A percentile compares a stretch with the other conserved stretches of the same genome.
Evolutionary conservation across 2,797 vertebrate genomes (phyloP).

Genomic region (Micromesistius poutassou): DNA sequence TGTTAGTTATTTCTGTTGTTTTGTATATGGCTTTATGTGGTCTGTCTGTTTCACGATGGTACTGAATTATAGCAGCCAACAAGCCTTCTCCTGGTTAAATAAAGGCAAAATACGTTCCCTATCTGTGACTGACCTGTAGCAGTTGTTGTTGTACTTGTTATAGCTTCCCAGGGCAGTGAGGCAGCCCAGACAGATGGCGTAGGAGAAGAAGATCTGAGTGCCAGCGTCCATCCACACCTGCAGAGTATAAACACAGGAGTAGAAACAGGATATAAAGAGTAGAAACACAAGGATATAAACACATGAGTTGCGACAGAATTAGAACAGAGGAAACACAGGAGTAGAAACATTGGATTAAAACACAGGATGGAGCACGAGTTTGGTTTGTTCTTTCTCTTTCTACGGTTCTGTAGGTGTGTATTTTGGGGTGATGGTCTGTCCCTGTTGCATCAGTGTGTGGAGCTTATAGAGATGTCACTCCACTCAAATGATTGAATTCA

Average conservation of each 20-base stretch:
- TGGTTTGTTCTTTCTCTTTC: not conserved
- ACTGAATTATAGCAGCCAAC: no score
- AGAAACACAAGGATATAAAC: no score
- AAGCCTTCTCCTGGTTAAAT: not conserved
- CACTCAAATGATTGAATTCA: not conserved
- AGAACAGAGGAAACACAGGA: not conserved
- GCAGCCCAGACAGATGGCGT: slow-evolving; percentile 92
- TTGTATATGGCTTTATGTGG: no score
- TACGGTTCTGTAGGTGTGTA: not conserved
- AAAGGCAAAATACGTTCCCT: not conserved
- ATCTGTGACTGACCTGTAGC: slow-evolving; percentile 84
- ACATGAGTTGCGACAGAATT: no score
- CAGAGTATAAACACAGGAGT: not conserved
- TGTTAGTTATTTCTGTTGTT: not conserved
- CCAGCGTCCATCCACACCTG: slow-evolving; percentile 99
- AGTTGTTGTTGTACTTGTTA: slow-evolving; percentile 97
- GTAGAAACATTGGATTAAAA: not conserved
- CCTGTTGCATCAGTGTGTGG: not conserved
- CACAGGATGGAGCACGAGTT: not conserved
- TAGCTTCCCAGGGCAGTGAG: slow-evolving; percentile 95
- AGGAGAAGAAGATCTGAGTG: slow-evolving; percentile 96
- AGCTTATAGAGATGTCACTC: not conserved
- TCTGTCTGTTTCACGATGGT: no score
- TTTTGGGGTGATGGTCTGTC: not conserved
- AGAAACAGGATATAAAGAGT: not conserved